Evolutionary conservation across 2,113 vertebrate species (phyloP).

Genomic region (Phainopepla nitens): DNA sequence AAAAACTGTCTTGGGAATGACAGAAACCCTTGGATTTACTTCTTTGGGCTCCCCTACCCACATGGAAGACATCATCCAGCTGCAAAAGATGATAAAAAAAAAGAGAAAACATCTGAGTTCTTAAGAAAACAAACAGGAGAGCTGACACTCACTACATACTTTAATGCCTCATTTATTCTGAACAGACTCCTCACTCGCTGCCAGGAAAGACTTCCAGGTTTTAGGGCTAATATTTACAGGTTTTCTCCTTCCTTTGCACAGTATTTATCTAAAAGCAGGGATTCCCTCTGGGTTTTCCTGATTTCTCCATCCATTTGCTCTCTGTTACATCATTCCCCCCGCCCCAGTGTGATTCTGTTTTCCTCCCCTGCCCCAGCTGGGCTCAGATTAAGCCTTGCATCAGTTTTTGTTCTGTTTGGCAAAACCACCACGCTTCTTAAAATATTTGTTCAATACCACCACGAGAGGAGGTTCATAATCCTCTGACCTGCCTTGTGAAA

Average conservation of each 20-base stretch:
- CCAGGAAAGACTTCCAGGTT: neutral
- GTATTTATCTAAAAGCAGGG: neutral
- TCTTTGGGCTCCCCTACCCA: neutral
- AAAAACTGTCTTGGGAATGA: neutral
- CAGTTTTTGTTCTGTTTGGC: neutral
- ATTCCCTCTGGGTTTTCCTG: neutral
- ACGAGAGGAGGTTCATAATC: neutral
- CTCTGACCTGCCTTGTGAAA: slow-evolving; percentile 2
- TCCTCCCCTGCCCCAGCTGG: neutral
- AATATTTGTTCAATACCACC: slow-evolving; percentile 10
- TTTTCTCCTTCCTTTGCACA: neutral
- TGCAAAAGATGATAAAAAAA: neutral
- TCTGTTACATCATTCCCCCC: neutral
- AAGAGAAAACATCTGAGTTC: neutral
- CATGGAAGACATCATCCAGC: neutral
- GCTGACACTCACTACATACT: neutral
- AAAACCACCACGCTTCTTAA: neutral
- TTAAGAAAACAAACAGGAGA: neutral
- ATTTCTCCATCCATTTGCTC: neutral
- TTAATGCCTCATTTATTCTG: neutral
- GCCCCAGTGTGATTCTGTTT: neutral
- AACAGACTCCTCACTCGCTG: accelerated
- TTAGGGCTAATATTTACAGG: neutral
- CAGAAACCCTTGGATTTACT: neutral
- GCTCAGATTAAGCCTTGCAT: neutral